Base-by-base conservation (phyloP, 2,113 vertebrate genomes). In the Callithrix jacchus region DNA sequence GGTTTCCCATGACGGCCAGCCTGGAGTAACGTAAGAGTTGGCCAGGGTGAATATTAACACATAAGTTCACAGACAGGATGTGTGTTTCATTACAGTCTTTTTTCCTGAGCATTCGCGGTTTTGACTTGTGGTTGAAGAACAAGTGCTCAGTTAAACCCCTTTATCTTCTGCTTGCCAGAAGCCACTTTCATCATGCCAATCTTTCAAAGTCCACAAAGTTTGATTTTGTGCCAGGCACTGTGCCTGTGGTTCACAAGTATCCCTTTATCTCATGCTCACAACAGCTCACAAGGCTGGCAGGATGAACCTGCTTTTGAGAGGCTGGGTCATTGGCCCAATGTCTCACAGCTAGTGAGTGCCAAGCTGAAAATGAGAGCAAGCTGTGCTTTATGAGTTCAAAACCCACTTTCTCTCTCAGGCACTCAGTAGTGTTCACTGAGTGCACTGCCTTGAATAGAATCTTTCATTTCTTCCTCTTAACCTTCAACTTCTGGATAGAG, bases 51-150 rank as follows among this genome's bases (percentile, higher is more conserved):
- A 42, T 2, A 13, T 45, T 76, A 58, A 25, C 54, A 25, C 5
- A 42, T 47, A 16, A 0, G 58, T 71, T 89, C 52, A 40, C 10
- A 80, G 80, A 47, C 81, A 74, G 96, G 76, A 74, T 83, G 16
- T 87, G 4, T 47, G 7, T 37, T 35, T n/a, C 30, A 2, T 88
- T 82, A 61, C 13, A 70, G 27, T 54, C 52, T 49, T 91, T 82
- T 90, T 61, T 80, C 80, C 84, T 89, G 68, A 83, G 61, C 52
- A 12, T 85, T 82, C 74, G 93, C 0, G 80, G 88, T 94, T 97
- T 92, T 68, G 35, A 32, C 91, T 83, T 52, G 80, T 35, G 73
- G 87, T 80, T 56, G 58, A 37, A 35, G 74, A 83, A 35, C 47
- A 83, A 25, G 61, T 40, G 37, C 91, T 87, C 52, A 42, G 64